Evolutionary conservation across 1,140 invertebrate species (phyloP).

Genomic region (Nephotettix cincticeps): DNA sequence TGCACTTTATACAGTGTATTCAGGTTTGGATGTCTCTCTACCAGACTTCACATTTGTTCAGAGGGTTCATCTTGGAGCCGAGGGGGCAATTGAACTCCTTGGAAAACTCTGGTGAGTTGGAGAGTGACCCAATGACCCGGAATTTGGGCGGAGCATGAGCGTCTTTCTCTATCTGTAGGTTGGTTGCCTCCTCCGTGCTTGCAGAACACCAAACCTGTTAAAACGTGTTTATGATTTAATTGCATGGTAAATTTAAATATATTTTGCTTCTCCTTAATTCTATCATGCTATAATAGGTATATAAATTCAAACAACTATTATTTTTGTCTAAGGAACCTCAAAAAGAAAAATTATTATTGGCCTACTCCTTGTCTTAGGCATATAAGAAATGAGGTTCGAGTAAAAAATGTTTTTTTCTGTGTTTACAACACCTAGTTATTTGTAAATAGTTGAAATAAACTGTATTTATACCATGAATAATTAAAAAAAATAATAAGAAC

Average conservation of each 20-base stretch:
- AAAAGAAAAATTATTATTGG: too few species aligned
- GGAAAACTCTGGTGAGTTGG: slow-evolving; percentile 87
- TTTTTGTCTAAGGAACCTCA: too few species aligned
- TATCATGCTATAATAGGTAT: neutral
- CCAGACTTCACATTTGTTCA: slow-evolving; percentile 91
- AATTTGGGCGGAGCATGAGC: slow-evolving; percentile 76
- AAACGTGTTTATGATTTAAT: slow-evolving; percentile 25
- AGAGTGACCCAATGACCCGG: slow-evolving; percentile 86
- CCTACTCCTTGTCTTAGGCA: too few species aligned
- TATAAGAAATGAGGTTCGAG: too few species aligned
- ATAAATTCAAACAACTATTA: too few species aligned
- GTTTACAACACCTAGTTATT: too few species aligned
- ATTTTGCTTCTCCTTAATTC: neutral
- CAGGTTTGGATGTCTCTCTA: too few species aligned
- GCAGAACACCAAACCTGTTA: slow-evolving; percentile 83
- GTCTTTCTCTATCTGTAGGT: slow-evolving; percentile 83
- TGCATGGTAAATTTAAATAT: neutral
- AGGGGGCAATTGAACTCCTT: slow-evolving; percentile 77
- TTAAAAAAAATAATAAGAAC: too few species aligned
- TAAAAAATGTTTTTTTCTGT: too few species aligned
- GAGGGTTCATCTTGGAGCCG: slow-evolving; percentile 84
- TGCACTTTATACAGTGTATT: too few species aligned
- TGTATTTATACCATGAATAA: too few species aligned
- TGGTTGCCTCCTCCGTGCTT: slow-evolving; percentile 73
- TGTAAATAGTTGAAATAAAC: too few species aligned